Percentiles rank a stretch among this genome's conserved stretches.
These are phyloP conservation scores for Limnodromus scolopaceus DNA, from an alignment of 2,797 vertebrate species.

Conservation along the genomic window DNA sequence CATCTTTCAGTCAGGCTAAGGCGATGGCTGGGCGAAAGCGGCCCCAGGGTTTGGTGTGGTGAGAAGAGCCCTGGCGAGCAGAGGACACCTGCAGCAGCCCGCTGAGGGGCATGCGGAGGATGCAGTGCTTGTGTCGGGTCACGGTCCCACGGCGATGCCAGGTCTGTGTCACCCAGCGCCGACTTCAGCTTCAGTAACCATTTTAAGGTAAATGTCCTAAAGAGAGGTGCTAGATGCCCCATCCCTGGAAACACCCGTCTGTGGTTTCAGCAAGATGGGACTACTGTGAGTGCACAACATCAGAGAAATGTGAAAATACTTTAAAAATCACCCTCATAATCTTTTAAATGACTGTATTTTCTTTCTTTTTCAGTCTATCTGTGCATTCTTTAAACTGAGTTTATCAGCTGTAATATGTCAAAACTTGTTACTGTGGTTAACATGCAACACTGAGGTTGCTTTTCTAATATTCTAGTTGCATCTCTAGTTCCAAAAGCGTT, in stretches of 20 bases:
- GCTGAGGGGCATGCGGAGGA: rapidly evolving
- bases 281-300: background rate
- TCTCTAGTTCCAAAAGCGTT: background rate
- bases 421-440: background rate
- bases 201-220: background rate
- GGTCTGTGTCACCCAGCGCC: background rate
- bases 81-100: background rate
- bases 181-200: background rate
- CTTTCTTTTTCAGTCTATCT: background rate
- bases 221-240: background rate
- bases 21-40: background rate
- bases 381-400: background rate
- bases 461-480: background rate
- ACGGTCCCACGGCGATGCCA: rapidly evolving
- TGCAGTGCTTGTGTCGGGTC: background rate
- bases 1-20: background rate
- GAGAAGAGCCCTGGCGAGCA: background rate
- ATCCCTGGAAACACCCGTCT: background rate
- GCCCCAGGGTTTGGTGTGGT: background rate
- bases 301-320: background rate
- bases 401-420: background rate
- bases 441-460: background rate
- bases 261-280: background rate
- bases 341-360: background rate
- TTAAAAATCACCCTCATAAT: background rate